Evolutionary conservation across 2,113 vertebrate genomes (phyloP).

Genomic region (Notarius quadriscutis): DNA sequence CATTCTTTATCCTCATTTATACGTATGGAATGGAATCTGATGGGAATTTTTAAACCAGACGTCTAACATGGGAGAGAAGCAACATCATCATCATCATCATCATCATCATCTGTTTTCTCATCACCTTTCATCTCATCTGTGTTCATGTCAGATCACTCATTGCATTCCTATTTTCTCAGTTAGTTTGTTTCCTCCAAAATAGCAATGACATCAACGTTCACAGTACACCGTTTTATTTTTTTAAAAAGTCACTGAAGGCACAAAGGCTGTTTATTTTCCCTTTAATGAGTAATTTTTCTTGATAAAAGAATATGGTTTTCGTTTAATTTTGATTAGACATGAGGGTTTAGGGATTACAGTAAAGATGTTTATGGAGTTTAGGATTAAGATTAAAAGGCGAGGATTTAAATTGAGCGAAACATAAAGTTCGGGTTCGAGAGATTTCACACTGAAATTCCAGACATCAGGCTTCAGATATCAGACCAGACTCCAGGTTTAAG

Average conservation of each 20-base stretch:
- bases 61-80: not conserved
- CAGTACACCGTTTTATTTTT: not conserved
- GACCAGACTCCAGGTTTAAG: not conserved
- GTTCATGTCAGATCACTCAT: not conserved
- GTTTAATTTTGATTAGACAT: not conserved
- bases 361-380: not conserved
- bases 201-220: not conserved
- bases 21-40: not conserved
- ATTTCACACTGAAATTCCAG: not conserved
- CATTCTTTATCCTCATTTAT: constrained; percentile 25
- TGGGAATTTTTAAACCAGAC: constrained; percentile 14
- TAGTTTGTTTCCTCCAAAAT: not conserved
- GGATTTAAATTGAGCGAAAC: not conserved
- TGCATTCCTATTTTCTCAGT: no score
- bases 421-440: not conserved
- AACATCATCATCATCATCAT: no score
- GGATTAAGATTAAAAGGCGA: not conserved
- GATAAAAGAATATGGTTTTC: not conserved
- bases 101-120: no score
- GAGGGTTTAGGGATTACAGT: not conserved
- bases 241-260: not conserved
- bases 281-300: not conserved
- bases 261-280: not conserved
- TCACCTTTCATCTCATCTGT: not conserved
- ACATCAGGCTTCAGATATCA: not conserved